phyloP scores from a whole-genome alignment of 2,888 invertebrate species.

The Cataglyphis cursor region DNA sequence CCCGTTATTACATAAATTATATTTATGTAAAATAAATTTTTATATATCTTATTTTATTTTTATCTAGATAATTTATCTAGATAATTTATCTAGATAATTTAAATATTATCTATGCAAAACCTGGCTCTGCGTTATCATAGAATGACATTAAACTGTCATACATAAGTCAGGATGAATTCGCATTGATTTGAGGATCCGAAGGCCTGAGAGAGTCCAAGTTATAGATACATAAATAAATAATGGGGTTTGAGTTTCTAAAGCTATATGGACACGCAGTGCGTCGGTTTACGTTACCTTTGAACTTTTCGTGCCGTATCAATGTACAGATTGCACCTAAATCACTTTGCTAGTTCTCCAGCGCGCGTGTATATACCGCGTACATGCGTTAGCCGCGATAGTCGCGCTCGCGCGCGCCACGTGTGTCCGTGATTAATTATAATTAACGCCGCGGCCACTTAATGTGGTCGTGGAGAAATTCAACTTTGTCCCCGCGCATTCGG shows the following conservation, averaged over 20 bases:
- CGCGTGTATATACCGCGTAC: background rate
- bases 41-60: too few species aligned
- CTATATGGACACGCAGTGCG: background rate
- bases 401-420: constrained; percentile 35
- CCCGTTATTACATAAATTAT: constrained; percentile 26
- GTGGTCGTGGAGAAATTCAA: constrained; percentile 66
- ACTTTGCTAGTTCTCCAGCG: background rate
- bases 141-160: background rate
- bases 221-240: background rate
- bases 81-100: too few species aligned
- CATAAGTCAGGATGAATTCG: background rate
- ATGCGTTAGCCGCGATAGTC: background rate
- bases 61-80: too few species aligned
- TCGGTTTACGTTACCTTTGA: background rate
- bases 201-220: background rate
- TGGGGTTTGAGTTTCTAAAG: background rate
- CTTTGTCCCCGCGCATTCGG: constrained; percentile 37
- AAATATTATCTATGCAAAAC: too few species aligned
- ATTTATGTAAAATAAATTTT: too few species aligned
- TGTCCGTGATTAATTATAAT: constrained; percentile 81
- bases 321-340: background rate
- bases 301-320: background rate
- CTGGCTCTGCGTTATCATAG: background rate
- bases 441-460: constrained; percentile 73
- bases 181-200: background rate